Evolutionary conservation across 2,797 vertebrate species (phyloP).

Genomic region (Pseudomugil gertrudae): DNA sequence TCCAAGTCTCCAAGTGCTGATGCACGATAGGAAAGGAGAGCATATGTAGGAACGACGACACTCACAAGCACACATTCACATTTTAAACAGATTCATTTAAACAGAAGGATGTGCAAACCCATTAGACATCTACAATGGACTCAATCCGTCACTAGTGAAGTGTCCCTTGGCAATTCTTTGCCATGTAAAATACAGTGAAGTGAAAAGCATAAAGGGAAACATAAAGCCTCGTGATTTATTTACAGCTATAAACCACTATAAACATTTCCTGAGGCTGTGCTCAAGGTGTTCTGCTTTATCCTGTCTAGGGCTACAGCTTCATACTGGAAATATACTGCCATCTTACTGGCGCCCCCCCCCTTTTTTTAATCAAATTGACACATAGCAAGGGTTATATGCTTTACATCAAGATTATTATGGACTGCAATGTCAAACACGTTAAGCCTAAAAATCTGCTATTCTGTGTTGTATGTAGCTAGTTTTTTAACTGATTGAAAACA

Average conservation of each 20-base stretch:
- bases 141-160: slow-evolving; percentile 11
- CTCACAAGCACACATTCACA: neutral
- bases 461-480: neutral
- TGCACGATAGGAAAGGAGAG: slow-evolving; percentile 5
- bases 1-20: neutral
- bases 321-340: neutral
- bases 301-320: neutral
- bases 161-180: neutral
- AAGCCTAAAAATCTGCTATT: neutral
- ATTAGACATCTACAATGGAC: neutral
- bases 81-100: neutral
- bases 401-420: neutral
- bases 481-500: neutral
- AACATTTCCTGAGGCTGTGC: slow-evolving; percentile 31
- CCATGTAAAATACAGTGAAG: slow-evolving; percentile 13
- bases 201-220: slow-evolving; percentile 11
- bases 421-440: neutral
- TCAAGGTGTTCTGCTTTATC: slow-evolving; percentile 28
- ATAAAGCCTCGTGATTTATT: slow-evolving; percentile 34
- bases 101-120: slow-evolving; percentile 1
- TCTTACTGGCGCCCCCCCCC: neutral
- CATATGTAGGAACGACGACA: slow-evolving; percentile 15
- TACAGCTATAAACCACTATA: slow-evolving; percentile 10
- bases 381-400: neutral
- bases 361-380: neutral